Percentiles rank a stretch among this genome's conserved stretches.
Evolutionary conservation across 2,888 invertebrate species (phyloP).

Genomic region (Ommatoiulus sabulosus): DNA sequence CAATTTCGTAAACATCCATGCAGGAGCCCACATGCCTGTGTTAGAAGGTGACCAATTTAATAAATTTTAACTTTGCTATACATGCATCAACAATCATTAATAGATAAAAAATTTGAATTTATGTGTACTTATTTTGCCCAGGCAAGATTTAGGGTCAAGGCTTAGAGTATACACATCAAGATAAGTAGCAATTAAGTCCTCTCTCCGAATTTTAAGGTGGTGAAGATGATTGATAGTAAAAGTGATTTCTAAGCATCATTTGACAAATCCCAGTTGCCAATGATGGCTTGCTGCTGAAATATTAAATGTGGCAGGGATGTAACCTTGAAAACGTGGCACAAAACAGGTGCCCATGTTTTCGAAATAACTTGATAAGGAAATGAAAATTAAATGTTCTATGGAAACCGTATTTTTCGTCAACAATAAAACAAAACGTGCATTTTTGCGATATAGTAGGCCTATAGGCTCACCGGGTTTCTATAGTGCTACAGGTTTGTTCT

Average conservation of each 20-base stretch:
- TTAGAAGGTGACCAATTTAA: too few species aligned
- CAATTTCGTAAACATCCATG: too few species aligned
- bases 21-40: too few species aligned
- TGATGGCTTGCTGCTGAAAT: slow-evolving; percentile 9
- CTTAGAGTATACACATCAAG: background rate
- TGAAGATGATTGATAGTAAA: background rate
- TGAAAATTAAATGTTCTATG: background rate
- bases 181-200: background rate
- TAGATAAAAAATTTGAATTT: background rate
- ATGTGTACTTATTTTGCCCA: background rate
- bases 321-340: background rate
- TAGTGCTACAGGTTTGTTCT: too few species aligned
- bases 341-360: background rate
- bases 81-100: too few species aligned
- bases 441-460: too few species aligned
- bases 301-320: background rate
- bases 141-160: background rate
- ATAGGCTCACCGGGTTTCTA: too few species aligned
- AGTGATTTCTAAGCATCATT: background rate
- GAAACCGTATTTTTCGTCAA: background rate
- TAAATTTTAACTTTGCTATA: too few species aligned
- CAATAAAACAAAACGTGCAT: background rate
- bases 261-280: slow-evolving; percentile 8
- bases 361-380: background rate
- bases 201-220: background rate